A percentile compares a stretch with the other conserved stretches of the same genome.
Evolutionary conservation across 1,140 invertebrate species (phyloP).

Genomic region (Halesus radiatus): DNA sequence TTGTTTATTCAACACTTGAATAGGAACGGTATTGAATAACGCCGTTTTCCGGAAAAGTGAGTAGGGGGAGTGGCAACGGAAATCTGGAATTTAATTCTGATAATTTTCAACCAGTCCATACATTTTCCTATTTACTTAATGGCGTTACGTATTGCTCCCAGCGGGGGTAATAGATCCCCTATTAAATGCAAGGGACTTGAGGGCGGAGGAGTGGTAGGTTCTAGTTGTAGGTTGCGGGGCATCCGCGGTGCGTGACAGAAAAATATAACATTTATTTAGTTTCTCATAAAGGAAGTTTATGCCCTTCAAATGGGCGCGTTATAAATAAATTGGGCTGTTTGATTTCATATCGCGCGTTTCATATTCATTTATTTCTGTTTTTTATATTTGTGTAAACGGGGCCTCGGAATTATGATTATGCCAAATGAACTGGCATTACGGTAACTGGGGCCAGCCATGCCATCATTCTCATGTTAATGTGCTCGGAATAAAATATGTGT

Average conservation of each 20-base stretch:
- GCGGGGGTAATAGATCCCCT: constrained; percentile 49
- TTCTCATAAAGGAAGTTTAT: constrained; percentile 55
- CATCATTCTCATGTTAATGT: constrained; percentile 37
- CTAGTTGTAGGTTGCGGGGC: background rate
- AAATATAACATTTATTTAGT: constrained; percentile 57
- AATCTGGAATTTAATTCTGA: constrained; percentile 27
- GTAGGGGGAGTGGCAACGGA: background rate
- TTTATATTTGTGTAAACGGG: constrained; percentile 58
- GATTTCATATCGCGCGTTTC: constrained; percentile 56
- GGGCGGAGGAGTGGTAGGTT: constrained; percentile 16
- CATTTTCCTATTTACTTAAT: constrained; percentile 57
- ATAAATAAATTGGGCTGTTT: constrained; percentile 57
- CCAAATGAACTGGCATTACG: constrained; percentile 44
- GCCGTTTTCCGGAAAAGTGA: too few species aligned
- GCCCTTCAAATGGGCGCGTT: constrained; percentile 56
- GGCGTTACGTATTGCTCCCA: constrained; percentile 56
- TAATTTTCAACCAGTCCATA: constrained; percentile 40
- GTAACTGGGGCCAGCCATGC: constrained; percentile 49
- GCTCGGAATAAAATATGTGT: constrained; percentile 34
- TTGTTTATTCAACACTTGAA: too few species aligned
- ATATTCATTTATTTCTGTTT: constrained; percentile 55
- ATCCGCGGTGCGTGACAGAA: constrained; percentile 52
- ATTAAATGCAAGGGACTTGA: constrained; percentile 55
- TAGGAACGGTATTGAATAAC: too few species aligned
- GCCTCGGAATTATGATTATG: constrained; percentile 56